Base-by-base conservation (phyloP, 2,113 vertebrate genomes). In the Platysternon megacephalum region DNA sequence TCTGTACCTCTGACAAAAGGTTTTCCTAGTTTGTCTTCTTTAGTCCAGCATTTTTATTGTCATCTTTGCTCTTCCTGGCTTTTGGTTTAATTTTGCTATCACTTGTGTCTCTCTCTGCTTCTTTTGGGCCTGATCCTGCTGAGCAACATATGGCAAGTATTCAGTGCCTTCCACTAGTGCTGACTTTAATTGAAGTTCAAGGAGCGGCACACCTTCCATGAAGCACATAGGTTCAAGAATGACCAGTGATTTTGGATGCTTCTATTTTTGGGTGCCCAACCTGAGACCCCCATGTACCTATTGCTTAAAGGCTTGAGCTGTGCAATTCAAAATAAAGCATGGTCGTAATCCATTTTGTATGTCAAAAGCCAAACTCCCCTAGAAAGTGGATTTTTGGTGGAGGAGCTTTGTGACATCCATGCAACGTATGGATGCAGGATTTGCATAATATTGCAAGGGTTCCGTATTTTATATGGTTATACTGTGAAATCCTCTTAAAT, bases 401-500 rank as follows among this genome's bases (percentile, higher is more conserved):
- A 74, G 68, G 68, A 21, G 35, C n/a, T 74, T 74, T 74, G n/a
- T 74, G 19, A 42, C 39, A 74, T 24, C 10, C 10, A 24, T 74
- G 22, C 39, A 74, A 42, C 1, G 5, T 22, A 74, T 42, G 21
- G 72, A 74, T 24, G 10, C 17, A 42, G 72, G 39, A 42, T 39
- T 74, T 42, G 17, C 22, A 44, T 6, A 74, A 42, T 42, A 74
- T 24, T 74, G 72, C 72, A 74, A 39, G 21, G 72, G 72, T 10
- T 42, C 39, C 5, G 10, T 74, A 22, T 85, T 6, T 13, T 86
- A 86, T 29, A 28, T 13, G n/a, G 49, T 24, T 21, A 79, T 1
- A 53, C 0, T 35, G 14, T 8, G 58, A 17, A 68, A n/a, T n/a
- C 65, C 65, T 74, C 39, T 0, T 1, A 32, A 32, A 32, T 32